These are phyloP conservation scores for Brachyrhaphis roseni DNA, from an alignment of 2,797 vertebrate genomes.

Conservation along the genomic window DNA sequence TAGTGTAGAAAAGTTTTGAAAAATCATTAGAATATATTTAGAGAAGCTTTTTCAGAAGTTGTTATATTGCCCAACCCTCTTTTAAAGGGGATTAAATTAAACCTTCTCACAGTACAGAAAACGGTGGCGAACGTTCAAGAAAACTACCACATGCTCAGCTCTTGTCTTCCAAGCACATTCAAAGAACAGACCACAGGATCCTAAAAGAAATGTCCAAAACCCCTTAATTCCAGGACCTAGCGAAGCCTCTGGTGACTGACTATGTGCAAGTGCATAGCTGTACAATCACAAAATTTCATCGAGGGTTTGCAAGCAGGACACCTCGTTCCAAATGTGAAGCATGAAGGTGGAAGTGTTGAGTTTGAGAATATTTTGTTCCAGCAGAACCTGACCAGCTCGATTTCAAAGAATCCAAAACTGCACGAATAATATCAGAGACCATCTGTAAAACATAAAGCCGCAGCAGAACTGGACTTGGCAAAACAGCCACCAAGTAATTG, in stretches of 20 bases:
- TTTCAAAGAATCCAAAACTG: background rate
- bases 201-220: background rate
- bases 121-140: background rate
- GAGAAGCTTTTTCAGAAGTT: background rate
- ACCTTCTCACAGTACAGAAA: background rate
- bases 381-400: background rate
- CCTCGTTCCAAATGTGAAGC: background rate
- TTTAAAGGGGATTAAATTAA: background rate
- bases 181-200: background rate
- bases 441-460: background rate
- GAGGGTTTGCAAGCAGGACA: background rate
- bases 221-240: background rate
- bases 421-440: background rate
- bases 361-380: background rate
- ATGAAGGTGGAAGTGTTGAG: background rate
- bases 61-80: background rate
- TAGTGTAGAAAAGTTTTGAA: background rate
- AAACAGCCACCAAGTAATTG: background rate
- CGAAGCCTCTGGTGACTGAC: background rate
- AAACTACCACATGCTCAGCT: background rate
- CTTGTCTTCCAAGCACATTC: background rate
- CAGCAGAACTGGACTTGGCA: background rate
- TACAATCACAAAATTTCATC: background rate
- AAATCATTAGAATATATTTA: background rate
- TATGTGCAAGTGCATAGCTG: background rate